These are phyloP conservation scores for Heliothis subflexa DNA, from an alignment of 1,140 invertebrate genomes.

Conservation along the genomic window DNA sequence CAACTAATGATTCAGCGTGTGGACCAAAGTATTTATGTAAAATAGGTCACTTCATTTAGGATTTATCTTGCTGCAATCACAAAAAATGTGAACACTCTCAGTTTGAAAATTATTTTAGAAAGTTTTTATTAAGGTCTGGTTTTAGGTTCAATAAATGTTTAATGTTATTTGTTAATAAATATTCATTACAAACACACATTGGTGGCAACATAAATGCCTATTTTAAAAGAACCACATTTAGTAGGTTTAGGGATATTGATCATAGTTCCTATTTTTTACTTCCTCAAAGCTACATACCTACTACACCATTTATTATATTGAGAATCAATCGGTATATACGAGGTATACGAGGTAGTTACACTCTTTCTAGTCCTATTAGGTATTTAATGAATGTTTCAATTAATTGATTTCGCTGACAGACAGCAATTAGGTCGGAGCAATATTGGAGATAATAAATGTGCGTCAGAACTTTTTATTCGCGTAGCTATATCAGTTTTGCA, in stretches of 20 bases:
- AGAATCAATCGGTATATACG: neutral
- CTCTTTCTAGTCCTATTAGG: neutral
- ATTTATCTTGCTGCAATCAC: too few species aligned
- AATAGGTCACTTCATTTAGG: too few species aligned
- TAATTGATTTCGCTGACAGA: slow-evolving; percentile 18
- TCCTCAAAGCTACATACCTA: neutral
- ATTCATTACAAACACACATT: too few species aligned
- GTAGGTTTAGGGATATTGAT: too few species aligned
- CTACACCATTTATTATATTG: neutral
- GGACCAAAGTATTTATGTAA: too few species aligned
- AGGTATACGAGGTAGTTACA: neutral
- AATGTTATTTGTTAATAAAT: too few species aligned
- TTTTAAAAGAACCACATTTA: neutral
- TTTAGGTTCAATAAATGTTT: too few species aligned
- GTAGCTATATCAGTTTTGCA: neutral
- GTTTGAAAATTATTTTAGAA: too few species aligned
- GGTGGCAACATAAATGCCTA: neutral
- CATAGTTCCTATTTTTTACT: neutral
- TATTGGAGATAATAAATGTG: neutral
- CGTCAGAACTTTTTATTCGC: neutral
- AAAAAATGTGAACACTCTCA: too few species aligned
- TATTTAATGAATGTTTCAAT: slow-evolving; percentile 12
- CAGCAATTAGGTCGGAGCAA: neutral
- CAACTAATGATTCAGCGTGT: too few species aligned
- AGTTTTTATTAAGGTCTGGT: too few species aligned